Percentiles rank a stretch among this genome's conserved stretches.
These are phyloP conservation scores for Scomber colias DNA, from an alignment of 2,113 vertebrate genomes.

Conservation along the genomic window DNA sequence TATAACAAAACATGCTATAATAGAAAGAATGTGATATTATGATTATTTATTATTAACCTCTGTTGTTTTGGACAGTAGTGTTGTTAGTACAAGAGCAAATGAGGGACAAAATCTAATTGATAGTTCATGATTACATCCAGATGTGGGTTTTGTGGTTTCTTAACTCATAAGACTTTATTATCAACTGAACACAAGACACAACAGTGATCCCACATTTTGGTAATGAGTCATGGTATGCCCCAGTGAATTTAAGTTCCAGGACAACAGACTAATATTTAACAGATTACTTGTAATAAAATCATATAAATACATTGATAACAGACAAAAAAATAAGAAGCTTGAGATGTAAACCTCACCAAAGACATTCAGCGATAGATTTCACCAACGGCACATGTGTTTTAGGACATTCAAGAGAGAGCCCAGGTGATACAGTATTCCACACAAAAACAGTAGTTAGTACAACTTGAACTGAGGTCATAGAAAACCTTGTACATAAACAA, in stretches of 20 bases:
- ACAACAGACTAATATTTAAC: no score
- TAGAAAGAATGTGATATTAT: neutral
- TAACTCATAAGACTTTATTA: neutral
- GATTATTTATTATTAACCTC: neutral
- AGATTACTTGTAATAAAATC: no score
- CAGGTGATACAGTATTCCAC: neutral
- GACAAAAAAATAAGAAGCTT: neutral
- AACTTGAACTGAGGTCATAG: conserved; percentile 61
- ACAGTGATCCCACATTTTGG: no score
- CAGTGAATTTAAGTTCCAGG: no score
- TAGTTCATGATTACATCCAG: neutral
- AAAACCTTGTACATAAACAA: conserved; percentile 56
- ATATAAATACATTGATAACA: neutral
- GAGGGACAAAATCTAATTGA: neutral
- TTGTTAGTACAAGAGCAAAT: neutral
- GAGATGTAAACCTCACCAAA: neutral
- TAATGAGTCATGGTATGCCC: no score
- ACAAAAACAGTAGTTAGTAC: conserved; percentile 28
- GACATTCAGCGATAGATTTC: no score
- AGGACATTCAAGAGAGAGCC: conserved; percentile 7
- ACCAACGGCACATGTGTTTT: conserved; percentile 9
- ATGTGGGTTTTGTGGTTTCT: neutral
- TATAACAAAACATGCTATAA: no score
- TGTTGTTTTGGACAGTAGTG: neutral
- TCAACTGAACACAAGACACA: no score